Evolutionary conservation across 1,140 invertebrate genomes (phyloP), one percentile per base, ranked within the genome.

Genomic region (Frieseomelitta varia): DNA sequence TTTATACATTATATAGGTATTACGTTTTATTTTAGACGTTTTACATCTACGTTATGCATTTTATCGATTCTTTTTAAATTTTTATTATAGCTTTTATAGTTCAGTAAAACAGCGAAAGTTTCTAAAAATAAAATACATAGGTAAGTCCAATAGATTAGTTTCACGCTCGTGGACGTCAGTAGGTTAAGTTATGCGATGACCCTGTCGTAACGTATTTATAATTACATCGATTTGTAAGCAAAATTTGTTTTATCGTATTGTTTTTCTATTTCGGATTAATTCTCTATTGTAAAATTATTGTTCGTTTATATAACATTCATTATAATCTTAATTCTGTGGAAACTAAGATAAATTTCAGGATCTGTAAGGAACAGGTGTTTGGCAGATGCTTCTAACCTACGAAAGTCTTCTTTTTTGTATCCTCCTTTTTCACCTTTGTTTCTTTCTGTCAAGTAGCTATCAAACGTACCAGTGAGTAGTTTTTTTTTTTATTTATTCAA

Each of bases 371-470:
- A 19, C 79, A 85, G 79, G 72, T 85, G 72, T 85, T 51, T 11
- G 65, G 2, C 79, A 85, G 84, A 65, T 85, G 84, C 77, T 11
- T 14, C 56, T 58, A 72, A 58, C 11, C 61, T n/a, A 27, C 63
- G 19, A n/a, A 39, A n/a, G 21, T 55, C 34, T 51, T 21, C 17
- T 8, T 1, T 58, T 69, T 58, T 67, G n/a, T 47, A 34, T 39
- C 61, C 11, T 11, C 30, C 2, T 63, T 8, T 63, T 30, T 56
- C 24, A 61, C 53, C 53, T 39, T 56, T 53, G 71, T 3, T 19
- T n/a, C 19, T n/a, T 79, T 30, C 1, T 24, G 3, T 11, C 27
- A 19, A 55, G 39, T 1, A 24, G 4, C 0, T 11, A 24, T 68
- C 6, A 0, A 11, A 34, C 0, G 14, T 14, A 39, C 4, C 39